Conservation (phyloP, 2,113 vertebrate species). For the Chascanopsetta lugubris region DNA sequence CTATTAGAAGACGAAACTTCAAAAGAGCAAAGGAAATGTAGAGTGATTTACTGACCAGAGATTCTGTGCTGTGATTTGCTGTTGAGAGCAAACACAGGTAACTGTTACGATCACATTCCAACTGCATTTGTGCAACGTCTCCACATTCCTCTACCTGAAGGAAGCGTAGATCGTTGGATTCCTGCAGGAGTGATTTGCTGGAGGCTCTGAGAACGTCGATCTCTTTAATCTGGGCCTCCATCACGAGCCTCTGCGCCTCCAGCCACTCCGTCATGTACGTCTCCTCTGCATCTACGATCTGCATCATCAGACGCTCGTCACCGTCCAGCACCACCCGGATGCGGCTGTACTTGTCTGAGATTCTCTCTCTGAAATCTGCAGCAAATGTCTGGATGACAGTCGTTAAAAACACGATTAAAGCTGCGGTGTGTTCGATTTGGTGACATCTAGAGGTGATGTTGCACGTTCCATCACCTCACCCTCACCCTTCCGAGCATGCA, state of each 20-base stretch:
- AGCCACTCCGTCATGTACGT: conserved; percentile 70
- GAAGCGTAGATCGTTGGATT: conserved; percentile 70
- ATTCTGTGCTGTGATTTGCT: conserved; percentile 72
- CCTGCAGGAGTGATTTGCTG: conserved; percentile 70
- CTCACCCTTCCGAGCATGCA: too few relatives aligned
- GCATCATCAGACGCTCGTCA: conserved; percentile 80
- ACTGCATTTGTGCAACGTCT: background rate
- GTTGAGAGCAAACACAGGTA: conserved; percentile 27
- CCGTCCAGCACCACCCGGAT: conserved; percentile 74
- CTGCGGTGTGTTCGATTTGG: too few relatives aligned
- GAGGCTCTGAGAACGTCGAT: conserved; percentile 66
- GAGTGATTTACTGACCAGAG: conserved; percentile 67
- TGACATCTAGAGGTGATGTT: too few relatives aligned
- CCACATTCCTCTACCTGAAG: conserved; percentile 59
- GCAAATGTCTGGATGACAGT: conserved; percentile 73
- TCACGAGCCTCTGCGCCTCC: conserved; percentile 55
- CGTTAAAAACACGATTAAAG: too few relatives aligned
- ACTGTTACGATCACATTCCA: background rate
- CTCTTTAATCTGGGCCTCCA: conserved; percentile 70
- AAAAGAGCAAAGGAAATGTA: background rate
- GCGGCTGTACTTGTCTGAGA: conserved; percentile 76
- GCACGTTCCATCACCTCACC: too few relatives aligned
- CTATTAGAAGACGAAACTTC: background rate
- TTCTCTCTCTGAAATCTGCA: conserved; percentile 66
- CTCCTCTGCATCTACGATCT: conserved; percentile 78